A percentile compares a stretch with the other conserved stretches of the same genome.
Conservation (phyloP, 2,113 vertebrate species). For the Oncorhynchus clarkii region DNA sequence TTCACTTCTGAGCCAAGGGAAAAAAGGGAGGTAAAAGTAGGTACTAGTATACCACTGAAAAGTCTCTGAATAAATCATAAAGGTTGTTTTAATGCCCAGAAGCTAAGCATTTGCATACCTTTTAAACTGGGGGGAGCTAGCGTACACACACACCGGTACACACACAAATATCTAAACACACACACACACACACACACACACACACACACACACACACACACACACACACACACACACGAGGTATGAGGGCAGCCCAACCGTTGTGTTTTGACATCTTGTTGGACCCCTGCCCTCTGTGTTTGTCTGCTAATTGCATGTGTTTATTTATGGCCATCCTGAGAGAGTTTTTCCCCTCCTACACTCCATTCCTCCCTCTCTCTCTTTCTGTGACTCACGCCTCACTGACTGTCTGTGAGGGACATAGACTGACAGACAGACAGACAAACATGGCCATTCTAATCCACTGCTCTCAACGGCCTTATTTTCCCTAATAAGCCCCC, state of each 20-base stretch:
- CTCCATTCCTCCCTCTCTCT: slow-evolving; percentile 31
- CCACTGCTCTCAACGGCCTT: slow-evolving; percentile 47
- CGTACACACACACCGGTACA: slow-evolving; percentile 3
- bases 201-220: slow-evolving; percentile 2
- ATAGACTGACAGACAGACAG: slow-evolving; percentile 14
- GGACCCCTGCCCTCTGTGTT: no score
- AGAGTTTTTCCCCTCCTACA: slow-evolving; percentile 14
- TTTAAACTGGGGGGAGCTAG: neutral
- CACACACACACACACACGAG: slow-evolving; percentile 20
- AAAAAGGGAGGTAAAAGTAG: slow-evolving; percentile 57
- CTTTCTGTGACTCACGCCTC: slow-evolving; percentile 7
- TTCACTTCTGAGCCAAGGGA: slow-evolving; percentile 51
- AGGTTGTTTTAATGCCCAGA: slow-evolving; percentile 28
- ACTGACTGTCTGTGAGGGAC: slow-evolving; percentile 14
- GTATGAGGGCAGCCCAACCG: no score
- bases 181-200: slow-evolving; percentile 20
- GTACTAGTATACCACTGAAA: slow-evolving; percentile 33
- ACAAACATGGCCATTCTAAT: slow-evolving; percentile 29
- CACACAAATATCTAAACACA: slow-evolving; percentile 1
- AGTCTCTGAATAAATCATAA: slow-evolving; percentile 36
- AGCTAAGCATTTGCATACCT: slow-evolving; percentile 29
- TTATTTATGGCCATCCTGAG: slow-evolving; percentile 55
- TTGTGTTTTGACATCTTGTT: no score
- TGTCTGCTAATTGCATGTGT: no score
- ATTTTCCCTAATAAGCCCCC: slow-evolving; percentile 21